Percentiles rank a stretch among this genome's conserved stretches.
phyloP scores from a whole-genome alignment of 2,113 vertebrate genomes.

The Halichoerus grypus region DNA sequence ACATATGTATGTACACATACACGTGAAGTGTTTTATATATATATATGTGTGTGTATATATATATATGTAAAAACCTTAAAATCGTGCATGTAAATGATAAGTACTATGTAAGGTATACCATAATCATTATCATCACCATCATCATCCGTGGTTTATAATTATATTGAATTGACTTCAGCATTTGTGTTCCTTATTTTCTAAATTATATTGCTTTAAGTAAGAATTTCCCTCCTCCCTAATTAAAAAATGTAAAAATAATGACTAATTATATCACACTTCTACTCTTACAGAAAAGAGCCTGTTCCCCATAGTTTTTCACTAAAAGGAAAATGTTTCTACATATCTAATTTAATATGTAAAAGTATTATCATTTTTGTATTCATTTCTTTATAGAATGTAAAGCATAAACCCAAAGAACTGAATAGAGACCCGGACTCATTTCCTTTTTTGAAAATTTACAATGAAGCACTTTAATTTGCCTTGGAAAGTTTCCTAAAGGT shows the following conservation, averaged over 20 bases:
- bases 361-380: not conserved
- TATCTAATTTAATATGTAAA: not conserved
- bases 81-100: not conserved
- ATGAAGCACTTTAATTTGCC: not conserved
- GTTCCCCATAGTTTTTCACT: not conserved
- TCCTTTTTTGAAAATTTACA: not conserved
- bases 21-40: not conserved
- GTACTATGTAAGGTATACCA: not conserved
- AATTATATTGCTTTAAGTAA: not conserved
- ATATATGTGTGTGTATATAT: not conserved
- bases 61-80: not conserved
- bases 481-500: not conserved
- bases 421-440: not conserved
- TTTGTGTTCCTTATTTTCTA: not conserved
- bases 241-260: conserved; percentile 14
- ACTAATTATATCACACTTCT: not conserved
- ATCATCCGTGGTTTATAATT: not conserved
- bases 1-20: not conserved
- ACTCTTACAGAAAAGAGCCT: not conserved
- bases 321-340: not conserved
- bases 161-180: not conserved
- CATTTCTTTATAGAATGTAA: not conserved
- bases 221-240: not conserved
- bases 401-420: not conserved
- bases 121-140: not conserved